Base-by-base conservation (phyloP, 2,797 vertebrate genomes). In the Chaenodraco wilsoni region DNA sequence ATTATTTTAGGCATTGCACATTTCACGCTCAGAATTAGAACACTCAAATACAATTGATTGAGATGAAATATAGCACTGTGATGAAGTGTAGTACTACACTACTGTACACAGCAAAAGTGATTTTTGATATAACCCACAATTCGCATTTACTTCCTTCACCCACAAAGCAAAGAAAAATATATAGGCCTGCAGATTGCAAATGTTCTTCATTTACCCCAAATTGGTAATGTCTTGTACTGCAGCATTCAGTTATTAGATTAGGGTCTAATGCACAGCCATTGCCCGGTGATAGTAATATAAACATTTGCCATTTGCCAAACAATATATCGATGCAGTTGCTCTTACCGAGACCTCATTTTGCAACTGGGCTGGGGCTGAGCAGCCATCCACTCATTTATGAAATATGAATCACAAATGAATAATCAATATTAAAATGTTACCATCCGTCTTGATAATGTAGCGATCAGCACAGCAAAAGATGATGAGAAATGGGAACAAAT, bases 401-500 rank as follows among this genome's bases (percentile, higher is more conserved):
- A 62, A 15, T 6, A 67, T 46, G 48, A 23, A 52, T 63, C 48
- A 37, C 5, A 52, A 21, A 67, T 46, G 7, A 50, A 48, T 51
- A 50, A 71, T 72, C 2, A 27, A 7, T 64, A 56, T 65, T 15
- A 37, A 21, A 61, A 21, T 15, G 3, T 23, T 3, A 8, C 21
- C 46, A 1, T 23, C 5, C n/a, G 44, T 44, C 41, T 44, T 45
- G 41, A 40, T 41, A 5, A 27, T n/a, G 19, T 4, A 19, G 4
- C 4, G 31, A 41, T 7, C 0, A 0, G 27, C 11, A 43, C 23
- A 19, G 16, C 5, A 48, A 33, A 21, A 6, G 7, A 9, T 31
- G 23, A 51, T 17, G 52, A 43, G 41, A 62, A 40, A 9, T 37
- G 44, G 33, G 43, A 85, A 87, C 61, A 49, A 89, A 87, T 46